Evolutionary conservation across 2,797 vertebrate species (phyloP), one percentile per base, ranked within the genome.

Genomic region (Danio jaintianensis): DNA sequence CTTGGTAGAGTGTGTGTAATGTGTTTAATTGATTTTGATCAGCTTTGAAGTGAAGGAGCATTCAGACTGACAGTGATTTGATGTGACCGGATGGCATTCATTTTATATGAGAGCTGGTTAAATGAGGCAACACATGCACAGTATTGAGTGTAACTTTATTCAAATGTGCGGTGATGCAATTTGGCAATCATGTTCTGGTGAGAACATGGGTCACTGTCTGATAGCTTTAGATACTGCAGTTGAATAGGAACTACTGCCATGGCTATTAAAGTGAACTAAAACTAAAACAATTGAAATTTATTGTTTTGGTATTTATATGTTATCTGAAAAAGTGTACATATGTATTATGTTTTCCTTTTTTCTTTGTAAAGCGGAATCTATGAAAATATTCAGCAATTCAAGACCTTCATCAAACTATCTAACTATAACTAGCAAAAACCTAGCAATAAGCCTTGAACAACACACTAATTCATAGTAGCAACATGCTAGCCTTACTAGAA

Each of bases 201-300:
- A 59, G 22, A 59, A 36, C 6, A 59, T 36, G 12, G 59, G 29
- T 6, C 56, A 29, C 11, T 56, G 74, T 77, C 74, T 71, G 67
- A 68, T 48, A 16, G 18, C 5, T 68, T 68, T 79, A 45, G 62
- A 55, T 78, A 9, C 67, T 70, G 52, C 63, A n/a, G 22, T 55
- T 11, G 12, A 59, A 6, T 4, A 29, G 56, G 56, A 58, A 58
- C 29, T 18, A 56, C 53, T 56, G 29, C 11, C 10, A 1, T 1
- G 29, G 29, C 29, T 29, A 29, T 29, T 29, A 29, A n/a, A n/a
- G 29, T 29, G 29, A 29, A 29, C 29, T 3, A 29, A 29, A 29
- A 29, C 29, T 29, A 29, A n/a, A 29, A 29, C 29, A 29, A 29
- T 29, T n/a, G n/a, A 29, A 29, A 29, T 29, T 29, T 29, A 29